Conservation (phyloP, 2,113 vertebrate genomes). For the Podiceps cristatus region DNA sequence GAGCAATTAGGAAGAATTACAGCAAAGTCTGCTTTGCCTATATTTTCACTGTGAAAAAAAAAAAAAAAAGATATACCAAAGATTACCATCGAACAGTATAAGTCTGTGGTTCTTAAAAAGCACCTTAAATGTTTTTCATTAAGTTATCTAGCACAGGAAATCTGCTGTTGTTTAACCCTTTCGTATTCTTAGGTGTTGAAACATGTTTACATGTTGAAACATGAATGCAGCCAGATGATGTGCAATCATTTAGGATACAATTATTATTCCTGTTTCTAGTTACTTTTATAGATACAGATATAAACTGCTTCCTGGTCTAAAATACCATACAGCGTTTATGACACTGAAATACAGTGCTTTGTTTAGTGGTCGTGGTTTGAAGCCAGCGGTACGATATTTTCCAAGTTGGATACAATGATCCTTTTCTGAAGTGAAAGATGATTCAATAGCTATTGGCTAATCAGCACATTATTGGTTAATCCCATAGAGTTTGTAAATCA, state of each 20-base stretch:
- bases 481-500: background rate
- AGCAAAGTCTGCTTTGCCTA: constrained; percentile 23
- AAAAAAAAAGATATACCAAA: background rate
- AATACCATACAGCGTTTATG: background rate
- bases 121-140: constrained; percentile 27
- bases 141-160: constrained; percentile 15
- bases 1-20: constrained; percentile 63
- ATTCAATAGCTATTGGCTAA: background rate
- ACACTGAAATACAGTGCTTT: background rate
- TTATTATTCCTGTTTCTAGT: background rate
- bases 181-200: background rate
- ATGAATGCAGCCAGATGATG: background rate
- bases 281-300: background rate
- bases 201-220: background rate
- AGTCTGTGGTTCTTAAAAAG: constrained; percentile 5
- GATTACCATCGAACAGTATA: background rate
- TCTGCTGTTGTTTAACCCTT: constrained; percentile 19
- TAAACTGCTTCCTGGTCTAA: background rate
- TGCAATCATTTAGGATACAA: background rate
- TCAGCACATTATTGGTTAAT: background rate
- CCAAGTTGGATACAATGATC: background rate
- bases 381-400: background rate
- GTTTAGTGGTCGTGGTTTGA: background rate
- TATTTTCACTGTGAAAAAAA: background rate
- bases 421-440: background rate